A percentile compares a stretch with the other conserved stretches of the same genome.
These are phyloP conservation scores for Drosophila subsilvestris DNA, from an alignment of 2,888 invertebrate species.

Conservation along the genomic window DNA sequence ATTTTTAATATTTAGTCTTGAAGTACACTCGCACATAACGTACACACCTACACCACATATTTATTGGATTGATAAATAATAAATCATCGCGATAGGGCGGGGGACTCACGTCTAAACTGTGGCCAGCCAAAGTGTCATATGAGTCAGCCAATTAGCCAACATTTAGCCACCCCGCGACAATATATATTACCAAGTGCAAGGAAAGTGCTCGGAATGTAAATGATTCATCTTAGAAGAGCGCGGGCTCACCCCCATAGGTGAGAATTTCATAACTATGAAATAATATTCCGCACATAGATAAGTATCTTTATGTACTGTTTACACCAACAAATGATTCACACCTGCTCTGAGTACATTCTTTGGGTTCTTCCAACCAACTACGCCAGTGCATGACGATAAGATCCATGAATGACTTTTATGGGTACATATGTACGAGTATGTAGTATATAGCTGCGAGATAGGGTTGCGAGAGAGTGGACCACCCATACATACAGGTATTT, in stretches of 20 bases:
- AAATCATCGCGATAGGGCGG: slow-evolving; percentile 26
- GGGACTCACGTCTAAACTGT: slow-evolving; percentile 58
- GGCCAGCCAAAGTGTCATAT: neutral
- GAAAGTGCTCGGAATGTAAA: neutral
- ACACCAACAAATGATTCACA: slow-evolving; percentile 24
- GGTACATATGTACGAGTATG: slow-evolving; percentile 19
- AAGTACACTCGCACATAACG: slow-evolving; percentile 13
- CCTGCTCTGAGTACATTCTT: slow-evolving; percentile 17
- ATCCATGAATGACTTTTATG: slow-evolving; percentile 29
- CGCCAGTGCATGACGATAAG: slow-evolving; percentile 36
- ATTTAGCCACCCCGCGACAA: neutral
- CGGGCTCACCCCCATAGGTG: slow-evolving; percentile 4
- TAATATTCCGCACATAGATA: neutral
- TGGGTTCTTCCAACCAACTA: slow-evolving; percentile 11
- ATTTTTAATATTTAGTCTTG: neutral
- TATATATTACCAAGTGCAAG: slow-evolving; percentile 15
- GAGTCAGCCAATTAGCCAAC: slow-evolving; percentile 10
- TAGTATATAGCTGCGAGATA: neutral
- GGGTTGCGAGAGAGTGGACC: slow-evolving; percentile 10
- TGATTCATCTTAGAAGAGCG: slow-evolving; percentile 24
- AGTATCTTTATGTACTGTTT: neutral
- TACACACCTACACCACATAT: slow-evolving; percentile 4
- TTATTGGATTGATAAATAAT: slow-evolving; percentile 26
- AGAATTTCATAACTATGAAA: neutral
- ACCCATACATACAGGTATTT: slow-evolving; percentile 12